Conservation (phyloP, 2,888 invertebrate genomes). For the Adineta ricciae region DNA sequence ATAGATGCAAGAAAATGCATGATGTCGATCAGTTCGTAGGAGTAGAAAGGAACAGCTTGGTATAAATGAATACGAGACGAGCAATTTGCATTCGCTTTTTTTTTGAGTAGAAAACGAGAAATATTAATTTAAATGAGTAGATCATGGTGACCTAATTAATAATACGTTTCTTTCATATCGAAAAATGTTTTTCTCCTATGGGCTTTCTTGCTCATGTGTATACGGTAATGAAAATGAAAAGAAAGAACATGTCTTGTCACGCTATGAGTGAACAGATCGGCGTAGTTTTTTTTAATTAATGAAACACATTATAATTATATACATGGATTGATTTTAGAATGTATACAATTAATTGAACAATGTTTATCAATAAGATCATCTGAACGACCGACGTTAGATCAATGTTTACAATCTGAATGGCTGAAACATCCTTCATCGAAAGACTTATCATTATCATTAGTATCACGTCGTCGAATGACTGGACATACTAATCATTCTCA, state of each 20-base stretch:
- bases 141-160: not conserved
- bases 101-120: not conserved
- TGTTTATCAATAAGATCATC: slow-evolving; percentile 17
- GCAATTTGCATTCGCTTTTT: too few species aligned
- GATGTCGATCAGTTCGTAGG: too few species aligned
- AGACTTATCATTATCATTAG: not conserved
- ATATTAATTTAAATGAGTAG: not conserved
- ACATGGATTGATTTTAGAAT: slow-evolving; percentile 12
- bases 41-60: too few species aligned
- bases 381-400: not conserved
- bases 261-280: not conserved
- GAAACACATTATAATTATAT: not conserved
- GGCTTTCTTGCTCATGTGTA: not conserved
- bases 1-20: too few species aligned
- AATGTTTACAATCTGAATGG: slow-evolving; percentile 17
- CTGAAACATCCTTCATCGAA: not conserved
- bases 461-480: not conserved
- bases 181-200: not conserved
- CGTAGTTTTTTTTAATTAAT: not conserved
- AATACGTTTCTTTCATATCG: not conserved
- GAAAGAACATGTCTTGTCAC: not conserved
- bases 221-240: not conserved
- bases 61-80: too few species aligned
- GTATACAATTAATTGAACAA: not conserved
- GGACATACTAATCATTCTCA: not conserved